A percentile compares a stretch with the other conserved stretches of the same genome.
Conservation (phyloP, 2,797 vertebrate genomes). For the Sebastolobus alascanus region DNA sequence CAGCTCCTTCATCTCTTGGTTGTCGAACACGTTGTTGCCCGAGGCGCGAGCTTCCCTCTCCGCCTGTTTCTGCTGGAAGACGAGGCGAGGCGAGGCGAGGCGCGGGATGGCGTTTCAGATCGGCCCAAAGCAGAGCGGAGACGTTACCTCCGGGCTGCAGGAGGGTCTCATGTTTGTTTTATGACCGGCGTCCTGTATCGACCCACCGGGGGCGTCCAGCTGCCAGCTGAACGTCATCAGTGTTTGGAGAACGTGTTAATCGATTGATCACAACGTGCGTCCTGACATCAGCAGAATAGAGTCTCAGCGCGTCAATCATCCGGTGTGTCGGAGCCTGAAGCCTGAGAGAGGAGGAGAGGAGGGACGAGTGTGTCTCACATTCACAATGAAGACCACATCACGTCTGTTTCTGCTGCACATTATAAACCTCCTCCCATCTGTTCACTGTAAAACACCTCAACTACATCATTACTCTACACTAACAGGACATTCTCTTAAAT, state of each 20-base stretch:
- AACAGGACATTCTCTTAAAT: neutral
- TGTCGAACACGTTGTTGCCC: slow-evolving; percentile 63
- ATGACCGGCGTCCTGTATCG: neutral
- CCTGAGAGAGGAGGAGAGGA: neutral
- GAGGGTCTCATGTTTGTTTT: slow-evolving; percentile 42
- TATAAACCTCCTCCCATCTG: neutral
- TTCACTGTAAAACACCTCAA: neutral
- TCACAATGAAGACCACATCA: neutral
- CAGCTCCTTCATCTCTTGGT: slow-evolving; percentile 60
- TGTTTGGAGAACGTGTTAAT: slow-evolving; percentile 25
- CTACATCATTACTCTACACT: neutral
- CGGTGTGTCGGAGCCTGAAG: neutral
- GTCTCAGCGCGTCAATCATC: neutral
- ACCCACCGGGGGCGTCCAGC: neutral
- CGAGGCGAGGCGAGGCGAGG: neutral
- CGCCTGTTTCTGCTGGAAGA: slow-evolving; percentile 36
- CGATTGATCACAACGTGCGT: slow-evolving; percentile 25
- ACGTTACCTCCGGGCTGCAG: slow-evolving; percentile 16
- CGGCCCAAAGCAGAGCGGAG: slow-evolving; percentile 21
- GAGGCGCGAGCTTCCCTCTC: slow-evolving; percentile 46
- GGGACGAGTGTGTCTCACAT: neutral
- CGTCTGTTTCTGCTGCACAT: neutral
- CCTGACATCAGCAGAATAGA: slow-evolving; percentile 36
- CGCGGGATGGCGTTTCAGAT: slow-evolving; percentile 5
- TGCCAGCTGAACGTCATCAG: slow-evolving; percentile 4